Evolutionary conservation across 2,888 invertebrate genomes (phyloP), one percentile per base, ranked within the genome.

Genomic region (Lochmaea crataegi): DNA sequence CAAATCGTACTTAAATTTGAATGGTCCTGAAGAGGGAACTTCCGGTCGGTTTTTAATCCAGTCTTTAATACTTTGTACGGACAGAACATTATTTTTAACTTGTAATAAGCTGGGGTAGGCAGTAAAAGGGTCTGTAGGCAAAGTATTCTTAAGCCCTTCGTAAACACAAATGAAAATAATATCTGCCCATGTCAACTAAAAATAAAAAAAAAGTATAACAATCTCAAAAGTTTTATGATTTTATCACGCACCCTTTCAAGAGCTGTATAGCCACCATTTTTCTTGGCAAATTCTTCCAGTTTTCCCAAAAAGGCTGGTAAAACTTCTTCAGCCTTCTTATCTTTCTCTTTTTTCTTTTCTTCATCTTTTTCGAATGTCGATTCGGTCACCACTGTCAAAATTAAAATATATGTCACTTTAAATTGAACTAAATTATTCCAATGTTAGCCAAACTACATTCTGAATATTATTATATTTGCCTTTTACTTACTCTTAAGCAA

Each of bases 71-170:
- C 41, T 61, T 4, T 92, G 91, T 66, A 90, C 77, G 6, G 85
- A 86, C 10, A 89, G 84, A 16, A 92, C 89, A 75, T 89, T 89
- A 2, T 89, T 88, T 22, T 88, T 88, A 41, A 91, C 87, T 53
- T 87, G 87, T 79, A 89, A 88, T 64, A 93, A 81, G 75, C 89
- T 89, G 10, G 90, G 89, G 82, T 90, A 90, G 14, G 89, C 89
- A 75, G 89, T 90, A 72, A 90, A 63, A 3, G 67, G 7, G 11
- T 74, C 74, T 41, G 66, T 65, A 16, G 45, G 42, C 9, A 71
- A 11, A n/a, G n/a, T 16, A 48, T 61, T 66, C 32, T n/a, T 38
- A 5, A 65, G 6, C 7, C 22, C 41, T 48, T 75, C 75, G 32
- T 75, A 75, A 2, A 26, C 6, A n/a, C 64, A 64, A 38, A 73